Base-by-base conservation (phyloP, 2,113 vertebrate genomes). In the Siniperca chuatsi region DNA sequence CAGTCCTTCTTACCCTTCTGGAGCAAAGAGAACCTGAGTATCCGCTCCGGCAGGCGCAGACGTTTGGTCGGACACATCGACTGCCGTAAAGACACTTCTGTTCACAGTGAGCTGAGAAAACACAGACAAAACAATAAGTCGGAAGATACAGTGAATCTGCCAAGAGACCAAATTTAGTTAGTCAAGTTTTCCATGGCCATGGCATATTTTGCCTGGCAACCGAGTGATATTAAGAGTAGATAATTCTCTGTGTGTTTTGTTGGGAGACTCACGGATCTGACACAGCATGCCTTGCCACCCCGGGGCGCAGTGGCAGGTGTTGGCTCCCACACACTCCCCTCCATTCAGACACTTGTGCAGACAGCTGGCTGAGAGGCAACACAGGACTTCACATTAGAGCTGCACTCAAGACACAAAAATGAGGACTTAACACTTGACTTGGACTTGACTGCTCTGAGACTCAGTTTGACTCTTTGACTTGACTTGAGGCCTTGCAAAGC, bases 211-310 rank as follows among this genome's bases (percentile, higher is more conserved):
- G 11, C 13, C 57, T 60, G 12, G n/a, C 4, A 29, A 25, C 57
- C 2, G 2, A 60, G 57, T 23, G 21, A 55, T 55, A 10, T 55
- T 23, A 55, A 62, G 33, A 21, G 61, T 4, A 21, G 33, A 37
- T 40, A 16, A 37, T 21, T 44, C 6, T 29, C 4, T 48, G 55
- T 9, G 11, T 0, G 6, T 35, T 29, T n/a, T 1, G 8, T 8
- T 0, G 25, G 8, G 54, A 33, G 58, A 96, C 96, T 97, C 91
- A 97, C 94, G 91, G 37, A 87, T 96, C 89, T 97, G 96, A 81
- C 96, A 97, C 13, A 92, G 81, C 62, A 54, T 75, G 48, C 96
- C 95, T 9, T 23, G 86, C 96, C 94, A 97, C 8, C 92, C 96
- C 25, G 44, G 44, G 0, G 66, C 0, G 33, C 94, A 96, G 86